Evolutionary conservation across 2,888 invertebrate species (phyloP), one percentile per base, ranked within the genome.

Genomic region (Plagodis dolabraria): DNA sequence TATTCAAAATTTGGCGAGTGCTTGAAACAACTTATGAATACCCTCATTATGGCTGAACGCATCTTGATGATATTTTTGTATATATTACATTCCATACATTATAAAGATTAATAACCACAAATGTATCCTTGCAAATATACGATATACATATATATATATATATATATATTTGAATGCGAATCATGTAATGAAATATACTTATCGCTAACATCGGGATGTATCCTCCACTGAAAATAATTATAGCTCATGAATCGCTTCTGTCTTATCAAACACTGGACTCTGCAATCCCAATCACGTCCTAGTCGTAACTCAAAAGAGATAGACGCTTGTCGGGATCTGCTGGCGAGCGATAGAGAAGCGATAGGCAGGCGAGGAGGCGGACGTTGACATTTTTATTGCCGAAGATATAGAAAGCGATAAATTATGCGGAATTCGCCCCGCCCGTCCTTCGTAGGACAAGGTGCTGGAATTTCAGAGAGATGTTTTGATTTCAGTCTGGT

Each of bases 301-400:
- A 54, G 60, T 69, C 66, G 67, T 82, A 77, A 66, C 74, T 82
- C 73, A 79, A 70, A 61, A 61, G 69, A 70, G 70, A 75, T 72
- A 79, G 72, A 74, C 69, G 70, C 67, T 71, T 70, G 65, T 66
- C 51, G 66, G 72, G 70, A 75, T 77, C 71, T 73, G 69, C 67
- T 67, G 69, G 69, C 53, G 48, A 63, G 59, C 69, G 78, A 77
- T 78, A 79, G 72, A 70, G 69, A 66, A 60, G 71, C 76, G 83
- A 83, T 83, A 84, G 79, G 75, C 77, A 74, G 74, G 75, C 48
- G 48, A 35, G 33, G 45, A 76, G 70, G 76, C 76, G 71, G 75
- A 77, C 81, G 87, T 79, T 85, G 89, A 89, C 88, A 84, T 86
- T 87, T 90, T 90, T 89, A 90, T 80, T 76, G 84, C 81, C 57